These are phyloP conservation scores for Chionis minor DNA, from an alignment of 2,113 vertebrate species.

Conservation along the genomic window DNA sequence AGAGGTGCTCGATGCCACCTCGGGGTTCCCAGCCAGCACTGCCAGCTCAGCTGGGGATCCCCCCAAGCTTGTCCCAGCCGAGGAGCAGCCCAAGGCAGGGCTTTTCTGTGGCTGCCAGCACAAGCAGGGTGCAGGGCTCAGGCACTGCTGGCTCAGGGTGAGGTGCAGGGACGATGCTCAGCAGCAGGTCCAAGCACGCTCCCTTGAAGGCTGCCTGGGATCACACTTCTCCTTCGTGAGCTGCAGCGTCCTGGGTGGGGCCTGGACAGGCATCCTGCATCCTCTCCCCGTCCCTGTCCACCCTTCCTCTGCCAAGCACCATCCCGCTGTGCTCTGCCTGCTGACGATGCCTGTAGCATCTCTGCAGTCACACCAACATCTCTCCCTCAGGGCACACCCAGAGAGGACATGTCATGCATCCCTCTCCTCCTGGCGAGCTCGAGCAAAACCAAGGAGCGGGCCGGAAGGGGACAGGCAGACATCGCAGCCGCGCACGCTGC, in stretches of 20 bases:
- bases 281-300: background rate
- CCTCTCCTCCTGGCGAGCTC: fast-evolving
- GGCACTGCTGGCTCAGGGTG: background rate
- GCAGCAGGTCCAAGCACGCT: background rate
- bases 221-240: fast-evolving
- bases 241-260: background rate
- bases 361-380: background rate
- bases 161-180: background rate
- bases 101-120: background rate
- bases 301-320: background rate
- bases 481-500: fast-evolving
- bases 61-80: background rate
- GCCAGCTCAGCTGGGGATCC: background rate
- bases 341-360: background rate
- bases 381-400: background rate
- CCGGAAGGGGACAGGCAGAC: background rate
- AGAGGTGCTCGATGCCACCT: fast-evolving
- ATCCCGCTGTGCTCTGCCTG: background rate
- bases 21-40: fast-evolving
- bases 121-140: background rate
- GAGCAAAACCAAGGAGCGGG: background rate
- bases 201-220: background rate
- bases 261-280: background rate
- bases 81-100: background rate
- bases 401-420: background rate